Evolutionary conservation across 2,797 vertebrate genomes (phyloP), one percentile per base, ranked within the genome.

Genomic region (Garrulus glandarius): DNA sequence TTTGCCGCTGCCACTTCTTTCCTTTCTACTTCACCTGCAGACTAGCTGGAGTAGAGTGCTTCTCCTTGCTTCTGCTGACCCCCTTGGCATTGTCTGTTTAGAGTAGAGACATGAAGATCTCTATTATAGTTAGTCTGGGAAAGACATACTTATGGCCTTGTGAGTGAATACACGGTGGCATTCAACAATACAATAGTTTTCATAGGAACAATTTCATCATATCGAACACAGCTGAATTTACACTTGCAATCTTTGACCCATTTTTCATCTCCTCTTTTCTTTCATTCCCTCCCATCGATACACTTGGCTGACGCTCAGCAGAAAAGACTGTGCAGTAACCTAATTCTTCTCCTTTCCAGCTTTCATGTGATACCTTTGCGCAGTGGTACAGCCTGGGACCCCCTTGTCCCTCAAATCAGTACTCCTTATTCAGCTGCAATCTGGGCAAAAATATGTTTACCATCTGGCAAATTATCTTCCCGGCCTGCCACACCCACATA

Each of bases 401-500:
- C 44, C 36, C 46, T 85, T 0, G 0, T 53, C 43, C 63, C 61
- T 83, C 19, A 5, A 84, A 87, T 86, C 72, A 55, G 43, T 61
- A 18, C 50, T 94, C 52, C 69, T 93, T 65, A 50, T 84, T 95
- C 76, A 84, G 68, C 78, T 57, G 50, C 89, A 94, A 30, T 91
- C 80, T 81, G 75, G 77, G 55, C 80, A 96, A 95, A 96, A 96
- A 93, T 88, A 85, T 88, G 87, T 87, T 95, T 95, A 70, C 92
- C 93, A 93, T 97, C 95, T 96, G 96, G 95, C 92, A 96, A 95
- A 97, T 95, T 91, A 70, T 87, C 92, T 89, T 92, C 84, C n/a
- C 46, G 74, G 70, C 37, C 68, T 74, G 70, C 96, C 90, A 93
- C 93, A 90, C 94, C 93, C 90, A 92, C 90, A 67, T 0, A 87